Evolutionary conservation across 2,797 vertebrate genomes (phyloP).

Genomic region (Mus spretus): DNA sequence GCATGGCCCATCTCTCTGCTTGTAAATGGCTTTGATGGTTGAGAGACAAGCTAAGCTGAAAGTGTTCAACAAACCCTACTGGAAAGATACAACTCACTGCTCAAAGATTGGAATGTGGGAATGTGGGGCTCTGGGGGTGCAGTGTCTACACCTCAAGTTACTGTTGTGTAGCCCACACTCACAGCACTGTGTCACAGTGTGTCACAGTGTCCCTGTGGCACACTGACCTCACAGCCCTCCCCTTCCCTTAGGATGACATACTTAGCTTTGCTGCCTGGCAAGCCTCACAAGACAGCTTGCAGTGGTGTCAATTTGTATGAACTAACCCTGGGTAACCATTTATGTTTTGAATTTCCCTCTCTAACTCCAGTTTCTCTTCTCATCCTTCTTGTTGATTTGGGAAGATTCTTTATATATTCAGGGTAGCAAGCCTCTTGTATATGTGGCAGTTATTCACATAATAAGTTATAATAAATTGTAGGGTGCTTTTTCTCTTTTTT

Average conservation of each 20-base stretch:
- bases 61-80: background rate
- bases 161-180: background rate
- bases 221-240: background rate
- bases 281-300: accelerated
- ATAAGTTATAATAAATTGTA: background rate
- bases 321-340: background rate
- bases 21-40: background rate
- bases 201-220: background rate
- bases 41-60: background rate
- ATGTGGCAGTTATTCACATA: background rate
- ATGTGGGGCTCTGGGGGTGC: background rate
- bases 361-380: background rate
- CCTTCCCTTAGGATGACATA: background rate
- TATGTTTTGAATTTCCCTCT: background rate
- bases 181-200: too few species aligned
- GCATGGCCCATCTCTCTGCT: background rate
- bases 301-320: background rate
- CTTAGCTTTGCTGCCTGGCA: background rate
- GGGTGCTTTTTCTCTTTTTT: background rate
- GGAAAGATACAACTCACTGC: background rate
- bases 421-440: background rate
- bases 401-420: background rate
- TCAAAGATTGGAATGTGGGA: background rate
- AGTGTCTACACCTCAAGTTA: background rate
- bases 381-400: background rate